These are phyloP conservation scores for Lasioglossum calceatum DNA, from an alignment of 2,888 invertebrate genomes.

Conservation along the genomic window DNA sequence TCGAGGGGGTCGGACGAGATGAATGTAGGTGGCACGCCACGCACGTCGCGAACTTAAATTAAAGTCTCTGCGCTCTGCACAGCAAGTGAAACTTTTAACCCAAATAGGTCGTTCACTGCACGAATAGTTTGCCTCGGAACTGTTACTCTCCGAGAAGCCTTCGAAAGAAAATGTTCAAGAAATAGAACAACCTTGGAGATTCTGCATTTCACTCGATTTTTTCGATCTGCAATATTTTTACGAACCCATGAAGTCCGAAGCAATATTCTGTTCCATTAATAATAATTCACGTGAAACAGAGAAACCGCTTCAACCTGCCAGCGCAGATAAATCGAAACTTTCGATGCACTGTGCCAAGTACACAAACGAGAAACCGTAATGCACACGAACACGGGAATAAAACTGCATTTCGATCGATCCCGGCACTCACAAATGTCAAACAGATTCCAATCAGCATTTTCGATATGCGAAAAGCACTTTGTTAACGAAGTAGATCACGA, in stretches of 20 bases:
- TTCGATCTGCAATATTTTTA: neutral
- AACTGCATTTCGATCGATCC: neutral
- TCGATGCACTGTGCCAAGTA: neutral
- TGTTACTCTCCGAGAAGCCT: neutral
- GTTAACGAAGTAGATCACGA: neutral
- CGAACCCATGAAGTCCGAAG: neutral
- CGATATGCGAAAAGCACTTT: neutral
- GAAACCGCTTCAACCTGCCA: neutral
- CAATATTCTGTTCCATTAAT: neutral
- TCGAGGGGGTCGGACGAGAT: conserved; percentile 39
- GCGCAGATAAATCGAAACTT: neutral
- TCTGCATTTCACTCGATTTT: neutral
- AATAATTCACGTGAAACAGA: neutral
- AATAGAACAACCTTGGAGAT: neutral
- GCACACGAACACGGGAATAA: neutral
- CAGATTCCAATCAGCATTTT: neutral
- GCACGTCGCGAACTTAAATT: conserved; percentile 64
- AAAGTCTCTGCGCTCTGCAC: conserved; percentile 67
- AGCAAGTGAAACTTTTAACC: conserved; percentile 76
- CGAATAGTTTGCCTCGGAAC: neutral
- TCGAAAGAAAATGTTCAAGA: neutral
- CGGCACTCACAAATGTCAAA: neutral
- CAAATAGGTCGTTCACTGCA: conserved; percentile 59
- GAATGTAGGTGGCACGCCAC: conserved; percentile 64
- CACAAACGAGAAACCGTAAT: neutral